phyloP scores from a whole-genome alignment of 2,888 invertebrate genomes.

The Eledone cirrhosa region DNA sequence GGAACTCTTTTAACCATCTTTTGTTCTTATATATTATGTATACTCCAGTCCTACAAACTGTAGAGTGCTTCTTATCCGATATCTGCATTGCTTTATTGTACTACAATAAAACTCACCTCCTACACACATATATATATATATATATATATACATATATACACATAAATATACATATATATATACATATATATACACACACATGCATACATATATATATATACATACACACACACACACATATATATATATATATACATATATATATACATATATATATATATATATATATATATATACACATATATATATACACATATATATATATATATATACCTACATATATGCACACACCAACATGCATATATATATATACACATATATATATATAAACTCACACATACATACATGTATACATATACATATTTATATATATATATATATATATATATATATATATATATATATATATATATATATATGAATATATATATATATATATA shows the following conservation, averaged over 20 bases:
- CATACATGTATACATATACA: not conserved
- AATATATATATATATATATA: no score
- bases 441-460: not conserved
- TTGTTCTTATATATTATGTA: no score
- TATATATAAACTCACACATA: not conserved
- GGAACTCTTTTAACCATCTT: no score
- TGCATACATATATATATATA: not conserved
- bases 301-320: not conserved
- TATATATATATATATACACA: not conserved
- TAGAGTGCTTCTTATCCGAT: no score
- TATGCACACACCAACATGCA: no score
- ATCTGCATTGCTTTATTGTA: no score
- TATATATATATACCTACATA: no score
- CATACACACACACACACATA: not conserved
- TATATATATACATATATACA: not conserved
- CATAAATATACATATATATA: not conserved
- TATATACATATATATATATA: not conserved
- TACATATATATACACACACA: not conserved
- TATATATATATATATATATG: no score
- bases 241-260: not conserved
- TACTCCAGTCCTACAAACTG: no score
- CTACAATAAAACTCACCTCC: no score
- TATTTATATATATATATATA: constrained; percentile 1
- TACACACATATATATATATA: not conserved
- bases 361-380: not conserved